A percentile compares a stretch with the other conserved stretches of the same genome.
These are phyloP conservation scores for Psittacula echo DNA, from an alignment of 2,797 vertebrate species.

Conservation along the genomic window DNA sequence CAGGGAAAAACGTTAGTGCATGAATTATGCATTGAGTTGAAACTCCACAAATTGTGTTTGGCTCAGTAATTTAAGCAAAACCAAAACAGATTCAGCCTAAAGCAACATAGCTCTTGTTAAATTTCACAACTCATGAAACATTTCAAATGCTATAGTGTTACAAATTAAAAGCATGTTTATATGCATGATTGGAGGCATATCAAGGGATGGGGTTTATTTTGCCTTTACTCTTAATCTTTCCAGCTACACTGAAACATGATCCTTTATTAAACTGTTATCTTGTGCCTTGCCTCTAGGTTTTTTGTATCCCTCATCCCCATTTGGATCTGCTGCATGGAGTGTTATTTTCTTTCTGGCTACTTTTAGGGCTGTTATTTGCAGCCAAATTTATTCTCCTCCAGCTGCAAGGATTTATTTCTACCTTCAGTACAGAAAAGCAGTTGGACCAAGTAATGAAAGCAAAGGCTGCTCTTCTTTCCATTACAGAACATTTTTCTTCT, in stretches of 20 bases:
- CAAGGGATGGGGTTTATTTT: not conserved
- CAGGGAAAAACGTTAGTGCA: not conserved
- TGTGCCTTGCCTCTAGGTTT: not conserved
- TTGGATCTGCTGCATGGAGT: not conserved
- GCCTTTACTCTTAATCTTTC: not conserved
- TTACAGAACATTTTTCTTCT: not conserved
- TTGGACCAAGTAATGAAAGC: not conserved
- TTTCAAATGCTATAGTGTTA: conserved; percentile 13
- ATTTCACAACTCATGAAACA: conserved; percentile 29
- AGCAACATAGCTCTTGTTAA: conserved; percentile 6
- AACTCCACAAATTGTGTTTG: conserved; percentile 2
- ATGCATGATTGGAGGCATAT: not conserved
- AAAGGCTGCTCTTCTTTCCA: not conserved
- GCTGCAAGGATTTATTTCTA: conserved; percentile 18
- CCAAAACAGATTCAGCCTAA: conserved; percentile 10
- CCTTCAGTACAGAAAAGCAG: not conserved
- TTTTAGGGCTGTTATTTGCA: not conserved
- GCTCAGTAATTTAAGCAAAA: conserved; percentile 42
- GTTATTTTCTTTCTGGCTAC: not conserved
- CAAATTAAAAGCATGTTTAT: conserved; percentile 47
- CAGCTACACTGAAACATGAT: not conserved
- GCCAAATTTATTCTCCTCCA: not conserved
- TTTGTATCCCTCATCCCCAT: fast-evolving
- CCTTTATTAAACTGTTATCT: not conserved
- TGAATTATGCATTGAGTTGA: not conserved